Conservation (phyloP, 2,797 vertebrate genomes). For the Karalla daura region DNA sequence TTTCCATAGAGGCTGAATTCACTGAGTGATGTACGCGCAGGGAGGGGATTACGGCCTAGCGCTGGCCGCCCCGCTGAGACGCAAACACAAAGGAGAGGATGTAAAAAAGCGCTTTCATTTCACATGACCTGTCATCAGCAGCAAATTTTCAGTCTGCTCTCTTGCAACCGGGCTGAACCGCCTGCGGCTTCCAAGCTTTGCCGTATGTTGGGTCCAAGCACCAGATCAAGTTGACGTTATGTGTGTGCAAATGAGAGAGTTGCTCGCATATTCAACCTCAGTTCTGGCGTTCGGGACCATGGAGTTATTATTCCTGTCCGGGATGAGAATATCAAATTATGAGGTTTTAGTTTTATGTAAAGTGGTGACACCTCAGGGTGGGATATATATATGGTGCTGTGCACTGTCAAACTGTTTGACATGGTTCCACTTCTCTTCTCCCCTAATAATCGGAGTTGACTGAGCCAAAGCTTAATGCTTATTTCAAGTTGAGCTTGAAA, state of each 20-base stretch:
- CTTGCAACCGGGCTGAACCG: slow-evolving; percentile 65
- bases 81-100: slow-evolving; percentile 75
- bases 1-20: slow-evolving; percentile 77
- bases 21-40: slow-evolving; percentile 76
- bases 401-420: slow-evolving; percentile 1
- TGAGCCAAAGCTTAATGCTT: background rate
- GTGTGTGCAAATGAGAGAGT: slow-evolving; percentile 73
- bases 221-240: slow-evolving; percentile 57
- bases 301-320: slow-evolving; percentile 50
- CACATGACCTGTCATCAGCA: slow-evolving; percentile 82
- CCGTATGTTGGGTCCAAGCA: slow-evolving; percentile 35
- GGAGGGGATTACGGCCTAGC: slow-evolving; percentile 74
- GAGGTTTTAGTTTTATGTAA: slow-evolving; percentile 53
- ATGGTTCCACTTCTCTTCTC: background rate
- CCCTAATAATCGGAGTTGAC: background rate
- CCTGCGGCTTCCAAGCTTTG: slow-evolving; percentile 71
- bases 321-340: slow-evolving; percentile 66
- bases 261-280: slow-evolving; percentile 55
- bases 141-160: slow-evolving; percentile 77
- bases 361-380: slow-evolving; percentile 36
- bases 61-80: slow-evolving; percentile 68
- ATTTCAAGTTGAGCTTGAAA: background rate
- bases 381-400: slow-evolving; percentile 12
- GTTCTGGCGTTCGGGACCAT: slow-evolving; percentile 46
- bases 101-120: slow-evolving; percentile 76